Conservation (phyloP, 92 coral and sea anemone genomes). For the Phymanthus crucifer region DNA sequence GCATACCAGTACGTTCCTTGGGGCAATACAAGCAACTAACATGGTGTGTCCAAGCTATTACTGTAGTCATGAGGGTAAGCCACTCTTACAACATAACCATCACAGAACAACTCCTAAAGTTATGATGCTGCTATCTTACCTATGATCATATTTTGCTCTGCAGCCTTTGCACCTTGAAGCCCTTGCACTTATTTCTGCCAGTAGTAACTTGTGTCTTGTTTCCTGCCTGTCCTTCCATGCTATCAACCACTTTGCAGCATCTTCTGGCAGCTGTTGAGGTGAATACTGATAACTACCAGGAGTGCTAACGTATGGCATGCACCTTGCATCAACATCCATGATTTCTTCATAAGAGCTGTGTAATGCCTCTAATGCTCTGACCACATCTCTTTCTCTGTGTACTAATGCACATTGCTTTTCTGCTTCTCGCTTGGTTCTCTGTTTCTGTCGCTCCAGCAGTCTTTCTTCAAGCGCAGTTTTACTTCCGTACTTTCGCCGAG, state of each 20-base stretch:
- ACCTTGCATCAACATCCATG: slow-evolving; percentile 88
- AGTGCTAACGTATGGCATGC: slow-evolving; percentile 97
- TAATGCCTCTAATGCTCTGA: slow-evolving; percentile 66
- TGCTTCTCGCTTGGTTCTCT: slow-evolving; percentile 82
- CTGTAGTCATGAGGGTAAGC: too few relatives aligned
- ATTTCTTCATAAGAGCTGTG: slow-evolving; percentile 88
- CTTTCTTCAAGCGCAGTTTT: slow-evolving; percentile 78
- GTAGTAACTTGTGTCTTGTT: slow-evolving; percentile 74
- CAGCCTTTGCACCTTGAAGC: slow-evolving; percentile 96
- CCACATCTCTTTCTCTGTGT: slow-evolving; percentile 82
- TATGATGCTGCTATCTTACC: slow-evolving; percentile 44
- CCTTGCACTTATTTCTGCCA: slow-evolving; percentile 88
- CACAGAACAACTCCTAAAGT: too few relatives aligned
- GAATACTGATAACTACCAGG: slow-evolving; percentile 88
- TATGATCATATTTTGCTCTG: slow-evolving; percentile 92
- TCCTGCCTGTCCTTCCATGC: slow-evolving; percentile 98
- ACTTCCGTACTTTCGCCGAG: slow-evolving; percentile 89
- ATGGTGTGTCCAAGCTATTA: too few relatives aligned
- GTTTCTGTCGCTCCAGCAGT: slow-evolving; percentile 68
- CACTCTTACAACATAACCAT: too few relatives aligned
- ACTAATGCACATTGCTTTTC: slow-evolving; percentile 93
- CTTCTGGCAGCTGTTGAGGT: slow-evolving; percentile 92
- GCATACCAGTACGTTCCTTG: too few relatives aligned
- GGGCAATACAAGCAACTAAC: too few relatives aligned
- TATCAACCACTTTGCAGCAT: slow-evolving; percentile 96